Evolutionary conservation across 2,113 vertebrate genomes (phyloP).

Genomic region (Gavialis gangeticus): DNA sequence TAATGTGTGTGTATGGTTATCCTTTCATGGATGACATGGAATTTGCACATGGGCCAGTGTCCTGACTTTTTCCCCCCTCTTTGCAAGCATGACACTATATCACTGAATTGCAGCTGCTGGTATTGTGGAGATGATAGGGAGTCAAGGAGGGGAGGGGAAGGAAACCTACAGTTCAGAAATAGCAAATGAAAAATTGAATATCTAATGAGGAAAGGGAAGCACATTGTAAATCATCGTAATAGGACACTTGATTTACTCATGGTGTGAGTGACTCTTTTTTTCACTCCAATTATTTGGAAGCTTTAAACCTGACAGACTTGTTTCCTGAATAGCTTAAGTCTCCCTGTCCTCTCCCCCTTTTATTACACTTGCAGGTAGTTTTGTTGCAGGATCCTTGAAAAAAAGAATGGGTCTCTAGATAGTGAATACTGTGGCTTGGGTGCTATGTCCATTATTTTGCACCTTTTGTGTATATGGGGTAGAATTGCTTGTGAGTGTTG

Average conservation of each 20-base stretch:
- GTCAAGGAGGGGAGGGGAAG: neutral
- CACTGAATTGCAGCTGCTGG: neutral
- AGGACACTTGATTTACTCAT: neutral
- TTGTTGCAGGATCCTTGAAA: neutral
- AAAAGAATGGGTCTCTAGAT: neutral
- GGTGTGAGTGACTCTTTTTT: neutral
- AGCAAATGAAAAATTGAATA: neutral
- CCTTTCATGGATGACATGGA: slow-evolving; percentile 56
- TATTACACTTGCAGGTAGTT: neutral
- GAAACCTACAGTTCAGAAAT: neutral
- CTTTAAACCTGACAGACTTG: neutral
- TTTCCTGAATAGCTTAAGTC: neutral
- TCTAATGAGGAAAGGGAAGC: neutral
- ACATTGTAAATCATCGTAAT: neutral
- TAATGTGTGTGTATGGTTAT: neutral
- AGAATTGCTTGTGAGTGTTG: neutral
- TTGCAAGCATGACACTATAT: neutral
- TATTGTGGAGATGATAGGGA: neutral
- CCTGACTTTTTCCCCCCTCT: neutral
- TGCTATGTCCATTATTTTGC: neutral
- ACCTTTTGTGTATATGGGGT: neutral
- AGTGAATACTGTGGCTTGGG: neutral
- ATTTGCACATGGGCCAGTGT: neutral
- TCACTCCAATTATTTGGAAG: neutral
- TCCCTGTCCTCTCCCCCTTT: neutral